These are phyloP conservation scores for Hirtodrosophila confusa DNA, from an alignment of 2,888 invertebrate genomes.

Conservation along the genomic window DNA sequence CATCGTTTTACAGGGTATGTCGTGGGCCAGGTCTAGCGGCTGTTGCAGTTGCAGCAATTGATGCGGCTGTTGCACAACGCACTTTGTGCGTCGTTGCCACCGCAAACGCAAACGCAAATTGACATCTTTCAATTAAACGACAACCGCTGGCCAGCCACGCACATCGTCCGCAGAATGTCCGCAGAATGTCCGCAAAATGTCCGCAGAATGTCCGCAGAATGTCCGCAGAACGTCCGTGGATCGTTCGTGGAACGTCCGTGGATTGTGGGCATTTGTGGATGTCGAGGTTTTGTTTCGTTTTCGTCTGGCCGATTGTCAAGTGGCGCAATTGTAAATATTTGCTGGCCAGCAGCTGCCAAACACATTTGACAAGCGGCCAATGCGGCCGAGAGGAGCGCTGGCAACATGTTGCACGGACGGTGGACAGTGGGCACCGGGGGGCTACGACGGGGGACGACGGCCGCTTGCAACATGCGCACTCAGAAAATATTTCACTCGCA, in stretches of 20 bases:
- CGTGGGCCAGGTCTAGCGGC: not conserved
- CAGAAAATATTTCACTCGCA: constrained; percentile 53
- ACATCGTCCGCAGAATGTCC: constrained; percentile 36
- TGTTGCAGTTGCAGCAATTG: not conserved
- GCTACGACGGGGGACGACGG: not conserved
- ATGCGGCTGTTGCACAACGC: constrained; percentile 62
- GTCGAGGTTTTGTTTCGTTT: constrained; percentile 29
- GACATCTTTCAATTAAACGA: constrained; percentile 77
- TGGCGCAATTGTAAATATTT: constrained; percentile 65
- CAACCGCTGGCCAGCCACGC: constrained; percentile 59
- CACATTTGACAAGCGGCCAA: constrained; percentile 43
- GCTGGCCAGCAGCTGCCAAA: constrained; percentile 39
- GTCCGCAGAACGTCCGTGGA: constrained; percentile 7
- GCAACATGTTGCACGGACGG: constrained; percentile 60
- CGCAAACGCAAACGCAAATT: constrained; percentile 75
- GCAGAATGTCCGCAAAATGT: not conserved
- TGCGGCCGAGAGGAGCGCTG: constrained; percentile 26
- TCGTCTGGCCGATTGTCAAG: constrained; percentile 62
- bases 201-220: constrained; percentile 5
- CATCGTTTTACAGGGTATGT: constrained; percentile 18
- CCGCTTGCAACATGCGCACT: constrained; percentile 52
- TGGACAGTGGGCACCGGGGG: not conserved
- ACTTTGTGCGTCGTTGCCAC: constrained; percentile 71
- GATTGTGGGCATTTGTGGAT: constrained; percentile 9
- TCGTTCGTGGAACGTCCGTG: not conserved